Evolutionary conservation across 2,888 invertebrate genomes (phyloP).

Genomic region (Xanthorhoe designata): DNA sequence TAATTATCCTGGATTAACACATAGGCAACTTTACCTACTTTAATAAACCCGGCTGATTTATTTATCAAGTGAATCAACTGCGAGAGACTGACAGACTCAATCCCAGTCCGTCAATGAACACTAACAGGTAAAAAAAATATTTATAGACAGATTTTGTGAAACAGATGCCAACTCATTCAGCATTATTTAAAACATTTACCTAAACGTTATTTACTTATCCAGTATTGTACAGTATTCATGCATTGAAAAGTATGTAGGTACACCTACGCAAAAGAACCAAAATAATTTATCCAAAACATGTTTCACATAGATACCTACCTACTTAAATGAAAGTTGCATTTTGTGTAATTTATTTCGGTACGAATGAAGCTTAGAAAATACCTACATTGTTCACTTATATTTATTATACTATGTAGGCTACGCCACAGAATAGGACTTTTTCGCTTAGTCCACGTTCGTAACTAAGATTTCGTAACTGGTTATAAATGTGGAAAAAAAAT

Average conservation of each 20-base stretch:
- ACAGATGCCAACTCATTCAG: neutral
- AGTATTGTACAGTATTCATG: no score
- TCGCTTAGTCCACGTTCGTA: no score
- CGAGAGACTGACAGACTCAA: neutral
- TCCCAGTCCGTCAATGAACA: neutral
- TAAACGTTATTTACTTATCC: neutral
- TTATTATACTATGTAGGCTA: no score
- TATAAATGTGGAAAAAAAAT: no score
- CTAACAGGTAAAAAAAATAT: neutral
- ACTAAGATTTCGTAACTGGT: no score
- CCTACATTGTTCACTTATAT: neutral
- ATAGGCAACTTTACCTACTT: no score
- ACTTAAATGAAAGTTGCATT: neutral
- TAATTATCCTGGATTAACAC: no score
- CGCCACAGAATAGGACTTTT: neutral
- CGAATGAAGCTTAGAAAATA: neutral
- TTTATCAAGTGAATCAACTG: no score
- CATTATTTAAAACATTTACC: neutral
- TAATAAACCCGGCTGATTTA: no score
- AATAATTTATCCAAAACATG: neutral
- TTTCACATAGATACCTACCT: no score
- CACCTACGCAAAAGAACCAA: neutral
- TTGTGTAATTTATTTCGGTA: neutral
- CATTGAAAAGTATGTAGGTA: neutral
- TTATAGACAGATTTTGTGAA: neutral